Base-by-base conservation (phyloP, 2,113 vertebrate species). In the Tupaia chinensis region DNA sequence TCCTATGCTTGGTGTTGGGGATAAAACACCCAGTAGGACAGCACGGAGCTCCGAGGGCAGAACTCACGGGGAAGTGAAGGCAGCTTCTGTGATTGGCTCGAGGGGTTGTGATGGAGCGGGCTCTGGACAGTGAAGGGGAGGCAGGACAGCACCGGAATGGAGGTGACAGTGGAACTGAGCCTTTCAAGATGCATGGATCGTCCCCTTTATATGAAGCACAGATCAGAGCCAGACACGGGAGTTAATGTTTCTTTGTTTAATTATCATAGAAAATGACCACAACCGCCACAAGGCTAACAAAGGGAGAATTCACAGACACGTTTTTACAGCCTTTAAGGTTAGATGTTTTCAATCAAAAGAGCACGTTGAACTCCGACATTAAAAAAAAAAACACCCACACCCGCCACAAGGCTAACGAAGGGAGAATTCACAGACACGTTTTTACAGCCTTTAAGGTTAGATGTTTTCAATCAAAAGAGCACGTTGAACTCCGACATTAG, bases 271-370 rank as follows among this genome's bases (percentile, higher is more conserved):
- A 95, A 94, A 91, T 0, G 56, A 78, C 13, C 69, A 56, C 53
- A 10, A 60, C 5, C 84, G 61, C 22, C 27, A 60, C 4, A 34
- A 76, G 4, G 17, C 61, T 27, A 65, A 54, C 23, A 77, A 6
- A 70, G 65, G 34, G 29, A 22, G 58, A 61, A 7, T n/a, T 91
- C 65, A 77, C 88, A 29, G 27, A 44, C 78, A 96, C 58, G 3
- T 11, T 25, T 92, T 81, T 44, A 89, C 86, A 69, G 19, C 91
- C n/a, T 20, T 63, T 32, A 19, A 79, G 58, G 90, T 97, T 96
- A 82, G 91, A 95, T 84, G 93, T 74, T 97, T 98, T 94, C 97
- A 97, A 95, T 78, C 74, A 58, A 96, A 98, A 98, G 97, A 94
- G 8, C 89, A 97, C 97, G 53, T 0, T 68, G 95, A n/a, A n/a